Evolutionary conservation across 2,113 vertebrate species (phyloP), one percentile per base, ranked within the genome.

Genomic region (Amblyopsis rosae): DNA sequence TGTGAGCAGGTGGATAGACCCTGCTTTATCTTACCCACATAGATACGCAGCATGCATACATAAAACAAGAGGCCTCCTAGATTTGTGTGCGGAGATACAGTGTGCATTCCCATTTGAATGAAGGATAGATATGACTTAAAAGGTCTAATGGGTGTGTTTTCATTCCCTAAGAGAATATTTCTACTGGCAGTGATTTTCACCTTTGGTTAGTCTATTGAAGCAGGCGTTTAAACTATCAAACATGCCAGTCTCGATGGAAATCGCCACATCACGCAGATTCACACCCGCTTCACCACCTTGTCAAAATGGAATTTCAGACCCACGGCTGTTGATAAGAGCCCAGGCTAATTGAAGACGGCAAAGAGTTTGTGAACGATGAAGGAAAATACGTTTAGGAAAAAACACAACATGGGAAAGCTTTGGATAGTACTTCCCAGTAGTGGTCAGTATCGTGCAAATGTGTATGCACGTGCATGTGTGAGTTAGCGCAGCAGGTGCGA

Each of bases 261-360:
- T n/a, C 19, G 5, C 41, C 16, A 13, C 6, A 45, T 15, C 56
- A 65, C 64, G 70, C 47, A 61, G 64, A 61, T 46, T 33, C 19
- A 61, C 60, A 10, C 69, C 65, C 35, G 12, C 50, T 75, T 41
- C 63, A 73, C 59, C 76, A 69, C 56, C 56, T 65, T 62, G 70
- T 80, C 51, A 89, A 89, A 89, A 84, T 82, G 86, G 79, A 88
- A 89, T 88, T 84, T 89, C 76, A 90, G 82, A 85, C 86, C 85
- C 55, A 68, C 46, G 66, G 85, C 86, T 86, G 81, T 81, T 83
- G 77, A 77, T 68, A 65, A 72, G 60, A 87, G 80, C 69, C 73
- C 62, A 53, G 50, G 79, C 73, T 88, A 87, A 91, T 89, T 88
- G 85, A 88, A 26, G 79, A 86, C 67, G 56, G 81, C 12, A 19